A percentile compares a stretch with the other conserved stretches of the same genome.
These are phyloP conservation scores for Schrankia costaestrigalis DNA, from an alignment of 2,888 invertebrate genomes.

Conservation along the genomic window DNA sequence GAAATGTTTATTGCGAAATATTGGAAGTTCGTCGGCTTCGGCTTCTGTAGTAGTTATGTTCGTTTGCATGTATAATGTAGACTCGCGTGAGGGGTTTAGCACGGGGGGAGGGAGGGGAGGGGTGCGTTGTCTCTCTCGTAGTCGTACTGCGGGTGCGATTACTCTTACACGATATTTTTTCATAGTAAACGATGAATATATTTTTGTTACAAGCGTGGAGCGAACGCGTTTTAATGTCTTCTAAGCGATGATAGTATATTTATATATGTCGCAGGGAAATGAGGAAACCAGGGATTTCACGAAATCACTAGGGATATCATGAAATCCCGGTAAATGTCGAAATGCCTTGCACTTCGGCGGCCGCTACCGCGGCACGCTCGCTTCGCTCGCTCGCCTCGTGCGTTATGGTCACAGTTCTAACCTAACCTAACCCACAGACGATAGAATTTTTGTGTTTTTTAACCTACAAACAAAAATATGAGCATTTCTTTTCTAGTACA, in stretches of 20 bases:
- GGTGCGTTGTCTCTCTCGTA: background rate
- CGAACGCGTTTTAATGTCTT: slow-evolving; percentile 13
- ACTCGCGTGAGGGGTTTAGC: background rate
- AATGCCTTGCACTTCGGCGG: no score
- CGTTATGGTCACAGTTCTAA: no score
- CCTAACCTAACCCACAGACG: no score
- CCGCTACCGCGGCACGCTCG: no score
- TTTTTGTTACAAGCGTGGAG: slow-evolving; percentile 33
- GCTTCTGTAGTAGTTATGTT: slow-evolving; percentile 25
- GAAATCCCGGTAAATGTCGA: no score
- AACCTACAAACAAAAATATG: no score
- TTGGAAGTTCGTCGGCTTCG: slow-evolving; percentile 36
- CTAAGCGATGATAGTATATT: slow-evolving; percentile 15
- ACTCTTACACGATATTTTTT: slow-evolving; percentile 19
- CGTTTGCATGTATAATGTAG: slow-evolving; percentile 13
- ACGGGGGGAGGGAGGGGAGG: background rate
- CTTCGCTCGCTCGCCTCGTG: no score
- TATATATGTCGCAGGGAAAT: no score
- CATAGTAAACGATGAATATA: slow-evolving; percentile 26
- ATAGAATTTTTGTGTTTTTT: no score
- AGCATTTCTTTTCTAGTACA: no score
- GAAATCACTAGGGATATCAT: no score
- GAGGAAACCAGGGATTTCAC: no score
- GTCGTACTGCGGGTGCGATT: slow-evolving; percentile 9
- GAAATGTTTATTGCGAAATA: slow-evolving; percentile 37